Evolutionary conservation across 2,888 invertebrate genomes (phyloP).

Genomic region (Nezara viridula): DNA sequence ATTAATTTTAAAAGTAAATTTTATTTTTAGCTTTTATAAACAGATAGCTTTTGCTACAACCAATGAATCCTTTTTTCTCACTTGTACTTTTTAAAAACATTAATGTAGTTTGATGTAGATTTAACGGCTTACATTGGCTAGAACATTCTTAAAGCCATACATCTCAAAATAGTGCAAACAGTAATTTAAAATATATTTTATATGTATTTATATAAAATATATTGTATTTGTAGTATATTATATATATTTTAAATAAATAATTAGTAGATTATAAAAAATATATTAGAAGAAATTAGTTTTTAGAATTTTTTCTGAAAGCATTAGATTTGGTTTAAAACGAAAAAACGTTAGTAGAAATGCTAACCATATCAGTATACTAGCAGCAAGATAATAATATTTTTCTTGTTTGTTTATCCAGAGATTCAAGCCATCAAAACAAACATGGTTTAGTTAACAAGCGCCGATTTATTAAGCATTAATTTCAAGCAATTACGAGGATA

Average conservation of each 20-base stretch:
- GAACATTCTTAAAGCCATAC: too few species aligned
- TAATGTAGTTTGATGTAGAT: too few species aligned
- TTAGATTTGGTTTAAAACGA: neutral
- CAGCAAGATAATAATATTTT: neutral
- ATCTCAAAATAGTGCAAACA: too few species aligned
- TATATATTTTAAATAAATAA: neutral
- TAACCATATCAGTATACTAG: neutral
- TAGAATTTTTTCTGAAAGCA: neutral
- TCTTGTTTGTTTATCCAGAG: conserved; percentile 33
- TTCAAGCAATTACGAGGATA: conserved; percentile 14
- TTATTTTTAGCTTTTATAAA: too few species aligned
- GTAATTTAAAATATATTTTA: too few species aligned
- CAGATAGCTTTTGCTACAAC: too few species aligned
- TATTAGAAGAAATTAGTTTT: neutral
- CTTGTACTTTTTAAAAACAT: too few species aligned
- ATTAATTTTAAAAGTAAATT: too few species aligned
- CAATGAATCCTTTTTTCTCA: too few species aligned
- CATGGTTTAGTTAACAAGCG: conserved; percentile 35
- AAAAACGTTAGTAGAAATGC: neutral
- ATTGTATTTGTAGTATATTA: neutral
- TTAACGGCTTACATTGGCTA: too few species aligned
- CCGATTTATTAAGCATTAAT: conserved; percentile 35
- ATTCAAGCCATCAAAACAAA: conserved; percentile 27
- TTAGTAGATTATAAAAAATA: neutral
- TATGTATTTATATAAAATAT: neutral